Conservation (phyloP, 2,888 invertebrate genomes). For the Empis stercorea region DNA sequence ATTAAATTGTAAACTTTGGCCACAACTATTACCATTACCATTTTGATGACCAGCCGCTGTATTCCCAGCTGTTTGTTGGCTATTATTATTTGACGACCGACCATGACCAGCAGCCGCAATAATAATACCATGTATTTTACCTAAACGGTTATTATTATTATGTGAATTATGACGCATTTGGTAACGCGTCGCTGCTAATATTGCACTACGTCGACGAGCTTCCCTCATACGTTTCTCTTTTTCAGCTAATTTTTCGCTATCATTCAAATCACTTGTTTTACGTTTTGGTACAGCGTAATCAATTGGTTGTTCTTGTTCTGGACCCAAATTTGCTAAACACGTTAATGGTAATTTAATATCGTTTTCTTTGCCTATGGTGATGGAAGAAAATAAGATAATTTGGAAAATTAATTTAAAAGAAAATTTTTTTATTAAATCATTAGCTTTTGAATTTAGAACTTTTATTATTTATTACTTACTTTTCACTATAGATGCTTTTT, state of each 20-base stretch:
- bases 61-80: background rate
- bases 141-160: constrained; percentile 23
- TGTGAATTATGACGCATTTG: constrained; percentile 9
- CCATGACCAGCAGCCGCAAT: constrained; percentile 73
- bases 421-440: no score
- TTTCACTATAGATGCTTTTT: constrained; percentile 10
- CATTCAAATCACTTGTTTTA: constrained; percentile 38
- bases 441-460: no score
- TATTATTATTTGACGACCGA: constrained; percentile 46
- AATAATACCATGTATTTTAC: constrained; percentile 49
- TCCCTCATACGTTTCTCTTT: constrained; percentile 53
- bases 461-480: no score
- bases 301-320: constrained; percentile 75
- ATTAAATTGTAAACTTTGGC: constrained; percentile 33
- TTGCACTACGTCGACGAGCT: constrained; percentile 54
- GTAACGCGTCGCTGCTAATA: constrained; percentile 38
- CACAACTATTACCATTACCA: constrained; percentile 29
- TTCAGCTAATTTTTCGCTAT: constrained; percentile 22
- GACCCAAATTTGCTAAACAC: constrained; percentile 38
- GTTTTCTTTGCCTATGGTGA: constrained; percentile 11
- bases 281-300: constrained; percentile 80
- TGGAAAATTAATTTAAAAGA: no score
- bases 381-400: background rate
- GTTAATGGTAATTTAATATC: constrained; percentile 42
- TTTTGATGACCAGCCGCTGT: constrained; percentile 9